Evolutionary conservation across 2,113 vertebrate genomes (phyloP).

Genomic region (Puntigrus tetrazona): DNA sequence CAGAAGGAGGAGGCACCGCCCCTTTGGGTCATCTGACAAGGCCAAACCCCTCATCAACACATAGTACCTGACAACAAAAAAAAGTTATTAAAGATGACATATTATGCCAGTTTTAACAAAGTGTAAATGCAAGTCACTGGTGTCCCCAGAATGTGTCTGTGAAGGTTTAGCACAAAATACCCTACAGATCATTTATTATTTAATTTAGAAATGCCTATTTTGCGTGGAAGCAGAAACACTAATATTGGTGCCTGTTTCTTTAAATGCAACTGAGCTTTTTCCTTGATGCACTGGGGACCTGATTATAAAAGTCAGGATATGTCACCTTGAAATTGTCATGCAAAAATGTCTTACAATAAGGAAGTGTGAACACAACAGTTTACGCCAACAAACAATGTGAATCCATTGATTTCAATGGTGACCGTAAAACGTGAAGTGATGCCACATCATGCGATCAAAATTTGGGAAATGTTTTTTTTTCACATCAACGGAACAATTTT

Average conservation of each 20-base stretch:
- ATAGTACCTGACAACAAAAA: slow-evolving; percentile 77
- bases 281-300: no score
- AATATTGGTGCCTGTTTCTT: no score
- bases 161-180: no score
- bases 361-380: neutral
- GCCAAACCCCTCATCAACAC: slow-evolving; percentile 82
- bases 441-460: neutral
- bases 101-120: no score
- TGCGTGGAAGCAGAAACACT: no score
- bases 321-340: no score
- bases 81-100: neutral
- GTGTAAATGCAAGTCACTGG: no score
- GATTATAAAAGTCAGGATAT: no score
- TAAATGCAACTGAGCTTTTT: no score
- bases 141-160: no score
- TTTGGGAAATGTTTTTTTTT: neutral
- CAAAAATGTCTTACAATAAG: neutral
- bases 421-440: neutral
- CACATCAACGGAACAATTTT: neutral
- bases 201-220: no score
- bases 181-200: no score
- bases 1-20: slow-evolving; percentile 82
- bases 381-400: neutral
- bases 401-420: neutral
- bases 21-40: slow-evolving; percentile 78